These are phyloP conservation scores for Cervus canadensis DNA, from an alignment of 2,113 vertebrate species.

Conservation along the genomic window DNA sequence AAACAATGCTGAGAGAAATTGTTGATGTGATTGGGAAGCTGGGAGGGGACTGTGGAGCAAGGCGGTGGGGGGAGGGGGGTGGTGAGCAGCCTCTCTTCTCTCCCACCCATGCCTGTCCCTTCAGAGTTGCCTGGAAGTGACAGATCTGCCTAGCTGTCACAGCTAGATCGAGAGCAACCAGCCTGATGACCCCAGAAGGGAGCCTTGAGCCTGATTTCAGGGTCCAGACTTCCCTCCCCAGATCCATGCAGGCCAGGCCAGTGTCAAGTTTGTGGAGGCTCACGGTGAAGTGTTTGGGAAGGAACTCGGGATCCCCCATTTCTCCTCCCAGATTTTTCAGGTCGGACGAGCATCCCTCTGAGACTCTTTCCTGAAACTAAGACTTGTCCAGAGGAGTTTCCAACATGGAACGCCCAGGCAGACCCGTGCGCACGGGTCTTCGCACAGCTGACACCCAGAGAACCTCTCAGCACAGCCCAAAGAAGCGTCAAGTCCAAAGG, in stretches of 20 bases:
- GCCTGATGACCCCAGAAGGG: neutral
- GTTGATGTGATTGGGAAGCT: constrained; percentile 50
- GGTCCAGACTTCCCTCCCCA: neutral
- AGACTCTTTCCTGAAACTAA: neutral
- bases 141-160: neutral
- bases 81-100: neutral
- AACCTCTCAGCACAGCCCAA: neutral
- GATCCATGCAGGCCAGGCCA: neutral
- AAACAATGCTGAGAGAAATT: constrained; percentile 73
- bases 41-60: neutral
- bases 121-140: neutral
- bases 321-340: neutral
- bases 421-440: neutral
- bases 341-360: neutral
- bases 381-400: neutral
- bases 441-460: neutral
- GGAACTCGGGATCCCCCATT: neutral
- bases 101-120: neutral
- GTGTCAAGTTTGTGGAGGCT: too few species aligned
- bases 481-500: neutral
- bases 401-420: neutral
- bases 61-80: neutral
- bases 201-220: neutral
- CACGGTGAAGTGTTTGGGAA: neutral
- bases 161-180: neutral